A percentile compares a stretch with the other conserved stretches of the same genome.
phyloP scores from a whole-genome alignment of 1,140 invertebrate species.

The Drosophila punjabiensis region DNA sequence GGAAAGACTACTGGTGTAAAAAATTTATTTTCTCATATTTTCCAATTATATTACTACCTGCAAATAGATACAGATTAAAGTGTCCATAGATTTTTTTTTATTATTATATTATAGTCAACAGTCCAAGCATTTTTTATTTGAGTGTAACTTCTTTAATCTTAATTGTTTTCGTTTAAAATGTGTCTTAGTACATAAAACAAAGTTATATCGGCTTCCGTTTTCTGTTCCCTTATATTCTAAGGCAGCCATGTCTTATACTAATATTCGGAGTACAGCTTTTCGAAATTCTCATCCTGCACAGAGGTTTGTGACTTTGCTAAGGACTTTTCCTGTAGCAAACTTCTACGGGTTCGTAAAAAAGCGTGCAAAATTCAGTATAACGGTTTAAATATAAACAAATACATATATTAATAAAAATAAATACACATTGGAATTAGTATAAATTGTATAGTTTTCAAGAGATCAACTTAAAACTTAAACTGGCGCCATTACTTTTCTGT shows the following conservation, averaged over 20 bases:
- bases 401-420: not conserved
- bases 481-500: not conserved
- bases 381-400: fast-evolving
- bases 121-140: too few relatives aligned
- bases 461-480: not conserved
- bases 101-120: too few relatives aligned
- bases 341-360: not conserved
- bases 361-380: not conserved
- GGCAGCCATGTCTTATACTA: not conserved
- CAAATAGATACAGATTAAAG: too few relatives aligned
- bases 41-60: too few relatives aligned
- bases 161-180: too few relatives aligned
- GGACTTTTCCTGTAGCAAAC: not conserved
- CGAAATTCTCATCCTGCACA: not conserved
- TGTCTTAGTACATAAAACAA: too few relatives aligned
- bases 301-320: constrained; percentile 18
- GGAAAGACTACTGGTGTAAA: too few relatives aligned
- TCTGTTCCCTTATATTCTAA: constrained; percentile 16
- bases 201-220: too few relatives aligned
- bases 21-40: too few relatives aligned
- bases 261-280: too few relatives aligned
- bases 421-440: not conserved
- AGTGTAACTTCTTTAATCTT: too few relatives aligned
- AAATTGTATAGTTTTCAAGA: not conserved
- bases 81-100: too few relatives aligned